Base-by-base conservation (phyloP, 2,888 invertebrate species). In the Eupithecia subfuscata region DNA sequence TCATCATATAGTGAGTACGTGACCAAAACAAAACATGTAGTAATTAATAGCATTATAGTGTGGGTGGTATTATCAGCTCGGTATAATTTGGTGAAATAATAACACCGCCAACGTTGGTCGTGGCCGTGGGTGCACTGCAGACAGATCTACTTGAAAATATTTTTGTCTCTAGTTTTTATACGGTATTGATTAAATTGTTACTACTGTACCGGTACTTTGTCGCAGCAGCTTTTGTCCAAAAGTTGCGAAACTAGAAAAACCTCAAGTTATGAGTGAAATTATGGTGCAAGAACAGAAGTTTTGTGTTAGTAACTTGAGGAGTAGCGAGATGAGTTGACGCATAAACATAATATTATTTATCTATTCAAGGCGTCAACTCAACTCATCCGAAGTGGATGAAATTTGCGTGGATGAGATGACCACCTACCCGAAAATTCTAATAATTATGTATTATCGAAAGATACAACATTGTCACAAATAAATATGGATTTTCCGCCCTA, bases 81-180 rank as follows among this genome's bases (percentile, higher is more conserved):
- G 81, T 84, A 85, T 87, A 85, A 87, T 88, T 88, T 83, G 86
- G 88, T 87, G 87, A 87, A 88, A 89, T 88, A 88, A 87, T 87
- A 87, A 86, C 84, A 79, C 85, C 86, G 85, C 87, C 85, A 80
- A 81, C 67, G 71, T 40, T 74, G 22, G 22, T 75, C 48, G 79
- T 74, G 22, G 22, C 75, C 48, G 79, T 45, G 69, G 70, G 75
- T 74, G 74, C 85, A 82, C 79, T 22, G 52, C 52, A 56, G 40
- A 65, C n/a, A 34, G 65, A 40, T 37, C 12, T 3, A 14, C 40
- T 40, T 30, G 22, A 12, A n/a, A 37, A 67, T 34, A 34, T 9
- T 34, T 25, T 25, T 12, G 60, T 56, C 22, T 60, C 6, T 60
- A 5, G 22, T 22, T 56, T 22, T 11, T 11, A 9, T 9, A 2